Base-by-base conservation (phyloP, 2,113 vertebrate genomes). In the Microcebus griseorufus region DNA sequence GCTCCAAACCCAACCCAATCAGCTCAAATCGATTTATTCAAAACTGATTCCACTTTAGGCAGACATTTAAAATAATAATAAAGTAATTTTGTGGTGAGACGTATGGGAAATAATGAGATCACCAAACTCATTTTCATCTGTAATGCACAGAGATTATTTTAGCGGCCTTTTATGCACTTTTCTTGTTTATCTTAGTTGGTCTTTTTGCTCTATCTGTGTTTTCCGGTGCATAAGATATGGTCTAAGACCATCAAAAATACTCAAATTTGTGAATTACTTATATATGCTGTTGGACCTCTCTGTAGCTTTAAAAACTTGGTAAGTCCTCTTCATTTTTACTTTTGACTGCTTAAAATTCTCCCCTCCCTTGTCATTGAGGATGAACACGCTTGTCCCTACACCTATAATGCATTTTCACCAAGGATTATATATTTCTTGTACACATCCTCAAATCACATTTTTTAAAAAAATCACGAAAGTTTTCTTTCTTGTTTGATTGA, bases 121-220 rank as follows among this genome's bases (percentile, higher is more conserved):
- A 81, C 51, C 81, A 97, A 94, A 93, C 16, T 96, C 87, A 90
- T 80, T 72, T 93, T 80, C 80, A 91, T 60, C 32, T 69, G 25
- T 78, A 82, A 88, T 39, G 51, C 45, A 62, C 34, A 60, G 39
- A 90, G n/a, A 88, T 48, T 55, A 85, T 42, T 91, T 86, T 8
- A 73, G 53, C 0, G 48, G 48, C 48, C 48, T 73, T 86, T 72
- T 73, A 37, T 78, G 93, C 17, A 17, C 16, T 75, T 45, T 51
- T 64, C 65, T 62, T 32, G 62, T 93, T 90, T 76, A 13, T 22
- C 48, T 84, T 78, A 95, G 27, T 64, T 22, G 58, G 88, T 90
- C 2, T 76, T 87, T 95, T 58, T 64, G 29, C 12, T 86, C 42
- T 45, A 22, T 72, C 80, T 64, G n/a, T 42, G 73, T 70, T 96